Percentiles rank a stretch among this genome's conserved stretches.
phyloP scores from a whole-genome alignment of 1,140 invertebrate genomes.

The Drosophila pruinosa region DNA sequence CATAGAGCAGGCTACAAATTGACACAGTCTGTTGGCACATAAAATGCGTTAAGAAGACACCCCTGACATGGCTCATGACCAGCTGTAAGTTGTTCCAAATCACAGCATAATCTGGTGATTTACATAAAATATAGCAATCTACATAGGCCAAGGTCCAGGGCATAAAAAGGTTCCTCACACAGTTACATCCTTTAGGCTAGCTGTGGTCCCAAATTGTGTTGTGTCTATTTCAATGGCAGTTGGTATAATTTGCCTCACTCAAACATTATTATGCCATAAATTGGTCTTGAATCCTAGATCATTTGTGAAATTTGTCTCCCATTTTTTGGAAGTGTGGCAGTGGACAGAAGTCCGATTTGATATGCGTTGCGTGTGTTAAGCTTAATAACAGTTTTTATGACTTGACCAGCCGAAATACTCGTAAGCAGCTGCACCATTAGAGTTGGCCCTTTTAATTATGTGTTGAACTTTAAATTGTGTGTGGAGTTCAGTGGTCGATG shows the following conservation, averaged over 20 bases:
- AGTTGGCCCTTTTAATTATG: slow-evolving; percentile 47
- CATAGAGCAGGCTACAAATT: slow-evolving; percentile 32
- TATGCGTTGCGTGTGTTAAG: slow-evolving; percentile 38
- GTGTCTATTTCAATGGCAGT: slow-evolving; percentile 27
- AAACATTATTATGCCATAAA: slow-evolving; percentile 77
- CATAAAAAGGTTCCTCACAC: slow-evolving; percentile 50
- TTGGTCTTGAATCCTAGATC: slow-evolving; percentile 76
- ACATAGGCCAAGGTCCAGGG: slow-evolving; percentile 38
- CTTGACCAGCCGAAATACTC: slow-evolving; percentile 19
- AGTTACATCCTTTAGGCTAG: neutral
- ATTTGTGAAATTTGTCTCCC: slow-evolving; percentile 76
- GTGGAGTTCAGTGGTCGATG: too few relatives aligned
- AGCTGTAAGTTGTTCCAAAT: slow-evolving; percentile 72
- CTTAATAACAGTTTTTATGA: slow-evolving; percentile 30
- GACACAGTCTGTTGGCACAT: slow-evolving; percentile 8
- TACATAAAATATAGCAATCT: slow-evolving; percentile 72
- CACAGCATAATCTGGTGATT: slow-evolving; percentile 78
- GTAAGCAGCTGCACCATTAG: slow-evolving; percentile 6
- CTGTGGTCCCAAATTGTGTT: neutral
- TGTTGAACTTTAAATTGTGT: slow-evolving; percentile 52
- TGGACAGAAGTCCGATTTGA: slow-evolving; percentile 52
- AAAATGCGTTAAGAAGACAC: slow-evolving; percentile 19
- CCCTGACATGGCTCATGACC: slow-evolving; percentile 47
- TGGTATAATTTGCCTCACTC: slow-evolving; percentile 56
- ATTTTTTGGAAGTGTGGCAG: slow-evolving; percentile 31